Conservation (phyloP, 2,797 vertebrate species). For the Hyperoplus lanceolatus region DNA sequence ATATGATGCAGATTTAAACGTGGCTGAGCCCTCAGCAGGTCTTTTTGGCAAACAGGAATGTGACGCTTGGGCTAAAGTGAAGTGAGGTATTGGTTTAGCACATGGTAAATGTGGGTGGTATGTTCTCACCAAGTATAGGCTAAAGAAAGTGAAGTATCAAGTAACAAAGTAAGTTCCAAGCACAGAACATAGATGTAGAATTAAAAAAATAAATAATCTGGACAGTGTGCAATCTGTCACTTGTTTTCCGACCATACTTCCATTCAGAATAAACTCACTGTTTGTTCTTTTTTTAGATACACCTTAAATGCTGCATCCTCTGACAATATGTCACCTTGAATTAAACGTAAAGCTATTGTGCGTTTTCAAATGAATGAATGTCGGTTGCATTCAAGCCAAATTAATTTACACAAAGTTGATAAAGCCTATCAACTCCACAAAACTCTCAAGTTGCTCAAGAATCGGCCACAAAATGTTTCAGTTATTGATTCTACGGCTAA, state of each 20-base stretch:
- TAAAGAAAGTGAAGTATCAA: constrained; percentile 13
- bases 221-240: neutral
- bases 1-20: constrained; percentile 48
- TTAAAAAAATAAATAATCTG: neutral
- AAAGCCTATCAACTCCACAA: too few species aligned
- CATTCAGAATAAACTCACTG: neutral
- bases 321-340: neutral
- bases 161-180: neutral
- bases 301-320: neutral
- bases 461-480: too few species aligned
- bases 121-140: constrained; percentile 25
- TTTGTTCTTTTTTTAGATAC: neutral
- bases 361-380: too few species aligned
- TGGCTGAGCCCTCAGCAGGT: constrained; percentile 44
- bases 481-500: too few species aligned
- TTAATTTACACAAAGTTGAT: too few species aligned
- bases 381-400: too few species aligned
- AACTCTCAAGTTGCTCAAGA: too few species aligned
- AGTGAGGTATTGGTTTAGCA: constrained; percentile 23
- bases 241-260: neutral
- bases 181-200: neutral
- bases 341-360: neutral
- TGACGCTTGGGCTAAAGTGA: constrained; percentile 22
- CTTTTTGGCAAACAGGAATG: constrained; percentile 44
- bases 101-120: constrained; percentile 47